Evolutionary conservation across 1,140 invertebrate species (phyloP), one percentile per base, ranked within the genome.

Genomic region (Brachystomella parvula): DNA sequence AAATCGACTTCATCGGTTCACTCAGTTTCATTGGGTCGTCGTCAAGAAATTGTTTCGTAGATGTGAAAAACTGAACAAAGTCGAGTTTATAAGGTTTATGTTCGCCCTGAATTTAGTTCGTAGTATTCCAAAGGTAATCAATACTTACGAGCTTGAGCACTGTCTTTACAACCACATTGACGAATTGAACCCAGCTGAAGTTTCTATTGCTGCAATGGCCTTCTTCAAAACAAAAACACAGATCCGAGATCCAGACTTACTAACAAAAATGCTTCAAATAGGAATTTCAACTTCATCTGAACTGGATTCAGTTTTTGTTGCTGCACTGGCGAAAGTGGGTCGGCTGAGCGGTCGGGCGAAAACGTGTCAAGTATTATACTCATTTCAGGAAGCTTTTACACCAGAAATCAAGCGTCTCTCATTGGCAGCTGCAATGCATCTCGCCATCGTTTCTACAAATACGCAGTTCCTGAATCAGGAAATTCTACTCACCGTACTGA

Each of bases 171-270:
- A 78, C 12, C 75, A 75, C 63, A 61, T 83, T 2, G 61, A 80
- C 15, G 70, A 81, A 3, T 77, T 85, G 70, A 77, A 73, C 1
- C 63, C 81, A 0, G 76, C 81, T 62, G 84, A 87, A 74, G 39
- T 86, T 26, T 81, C 77, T 17, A 77, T 86, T 9, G 74, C 83
- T 61, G 77, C 80, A 19, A 79, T 85, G 76, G 82, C 81, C 0
- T 86, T 83, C 72, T 85, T 85, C 65, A 85, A 85, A 76, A 82
- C 79, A 1, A 76, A 83, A 67, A 82, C 76, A 0, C 76, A 65
- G n/a, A 79, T 86, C n/a, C 76, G 74, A 64, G 78, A 79, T 74
- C 30, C 69, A 0, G 44, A 72, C 0, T 71, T 85, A 21, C 3
- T 82, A 1, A 12, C 68, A 12, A 73, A 76, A 30, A 76, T 86